Percentiles rank a stretch among this genome's conserved stretches.
Conservation (phyloP, 2,888 invertebrate genomes). For the Nymphalis urticae region DNA sequence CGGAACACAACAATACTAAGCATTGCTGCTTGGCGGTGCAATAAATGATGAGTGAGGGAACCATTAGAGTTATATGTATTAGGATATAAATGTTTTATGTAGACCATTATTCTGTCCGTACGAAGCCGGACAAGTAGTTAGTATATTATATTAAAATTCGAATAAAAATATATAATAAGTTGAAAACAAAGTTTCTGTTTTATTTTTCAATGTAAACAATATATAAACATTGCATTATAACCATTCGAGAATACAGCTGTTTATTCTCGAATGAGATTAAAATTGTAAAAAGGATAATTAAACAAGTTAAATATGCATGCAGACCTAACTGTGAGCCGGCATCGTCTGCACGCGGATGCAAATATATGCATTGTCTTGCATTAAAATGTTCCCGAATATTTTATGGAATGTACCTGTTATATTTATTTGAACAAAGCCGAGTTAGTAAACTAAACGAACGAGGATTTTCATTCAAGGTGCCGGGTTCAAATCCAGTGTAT, state of each 20-base stretch:
- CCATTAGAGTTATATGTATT: too few species aligned
- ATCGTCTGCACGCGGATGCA: slow-evolving; percentile 16
- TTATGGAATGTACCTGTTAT: background rate
- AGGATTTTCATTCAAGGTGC: too few species aligned
- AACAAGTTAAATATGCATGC: slow-evolving; percentile 24
- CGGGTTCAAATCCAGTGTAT: too few species aligned
- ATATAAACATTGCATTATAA: background rate
- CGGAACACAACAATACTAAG: too few species aligned
- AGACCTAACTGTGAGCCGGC: background rate
- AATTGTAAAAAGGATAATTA: slow-evolving; percentile 21
- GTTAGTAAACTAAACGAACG: background rate
- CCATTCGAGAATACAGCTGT: background rate
- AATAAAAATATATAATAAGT: too few species aligned
- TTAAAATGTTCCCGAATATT: slow-evolving; percentile 20
- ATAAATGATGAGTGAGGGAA: too few species aligned
- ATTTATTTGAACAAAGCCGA: background rate
- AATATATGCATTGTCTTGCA: slow-evolving; percentile 29
- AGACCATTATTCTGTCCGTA: too few species aligned
- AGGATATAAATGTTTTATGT: too few species aligned
- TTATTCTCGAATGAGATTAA: background rate
- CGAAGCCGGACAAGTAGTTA: too few species aligned
- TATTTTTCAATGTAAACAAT: background rate
- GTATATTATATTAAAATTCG: too few species aligned
- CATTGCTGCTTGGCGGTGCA: too few species aligned
- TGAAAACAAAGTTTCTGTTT: background rate